Conservation (phyloP, 2,888 invertebrate genomes). For the Gandaritis pyraliata region DNA sequence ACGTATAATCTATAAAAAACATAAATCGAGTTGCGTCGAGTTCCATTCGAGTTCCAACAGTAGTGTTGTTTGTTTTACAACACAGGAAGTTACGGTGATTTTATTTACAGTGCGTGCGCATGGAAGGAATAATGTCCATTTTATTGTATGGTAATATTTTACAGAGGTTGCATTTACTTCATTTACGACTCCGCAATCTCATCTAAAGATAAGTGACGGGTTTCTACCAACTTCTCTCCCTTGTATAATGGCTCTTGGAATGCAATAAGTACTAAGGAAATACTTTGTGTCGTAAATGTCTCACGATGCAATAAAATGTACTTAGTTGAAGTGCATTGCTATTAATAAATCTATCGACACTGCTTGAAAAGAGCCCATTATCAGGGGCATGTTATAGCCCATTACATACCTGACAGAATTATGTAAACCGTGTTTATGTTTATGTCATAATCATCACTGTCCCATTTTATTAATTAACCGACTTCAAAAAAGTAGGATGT, state of each 20-base stretch:
- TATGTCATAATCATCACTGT: no score
- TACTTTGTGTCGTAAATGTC: conserved; percentile 1
- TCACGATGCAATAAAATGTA: conserved; percentile 1
- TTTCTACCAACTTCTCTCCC: no score
- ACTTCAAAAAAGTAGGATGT: no score
- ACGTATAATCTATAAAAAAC: no score
- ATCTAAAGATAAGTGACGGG: no score
- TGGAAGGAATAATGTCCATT: conserved; percentile 28
- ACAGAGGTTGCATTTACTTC: neutral
- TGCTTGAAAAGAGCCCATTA: conserved; percentile 2
- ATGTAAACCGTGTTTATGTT: neutral
- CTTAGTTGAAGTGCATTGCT: conserved; percentile 3
- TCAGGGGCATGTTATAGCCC: neutral
- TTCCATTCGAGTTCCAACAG: conserved; percentile 34
- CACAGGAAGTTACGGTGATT: conserved; percentile 40
- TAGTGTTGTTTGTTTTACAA: conserved; percentile 38
- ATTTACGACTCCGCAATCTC: neutral
- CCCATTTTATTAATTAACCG: no score
- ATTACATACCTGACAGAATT: neutral
- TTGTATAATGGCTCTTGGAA: neutral
- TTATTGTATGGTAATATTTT: conserved; percentile 28
- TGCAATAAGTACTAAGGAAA: neutral
- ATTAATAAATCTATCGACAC: conserved; percentile 7
- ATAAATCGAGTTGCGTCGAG: neutral
- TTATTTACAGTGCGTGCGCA: conserved; percentile 31